Percentiles rank a stretch among this genome's conserved stretches.
phyloP scores from a whole-genome alignment of 92 coral and sea anemone species.

The Porites divaricata region DNA sequence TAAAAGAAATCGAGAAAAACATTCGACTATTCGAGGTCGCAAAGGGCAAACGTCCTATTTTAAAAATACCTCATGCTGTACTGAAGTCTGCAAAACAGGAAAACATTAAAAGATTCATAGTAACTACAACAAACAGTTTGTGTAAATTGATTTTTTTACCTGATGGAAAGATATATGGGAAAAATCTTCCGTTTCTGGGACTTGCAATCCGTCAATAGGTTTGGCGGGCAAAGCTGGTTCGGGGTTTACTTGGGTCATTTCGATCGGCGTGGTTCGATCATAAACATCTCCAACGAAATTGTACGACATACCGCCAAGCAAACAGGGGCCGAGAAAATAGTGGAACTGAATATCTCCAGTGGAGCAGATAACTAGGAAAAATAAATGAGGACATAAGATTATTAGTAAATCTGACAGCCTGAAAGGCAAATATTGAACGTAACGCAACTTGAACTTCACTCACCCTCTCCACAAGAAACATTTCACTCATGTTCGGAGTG shows the following conservation, averaged over 20 bases:
- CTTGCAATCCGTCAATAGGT: slow-evolving; percentile 11
- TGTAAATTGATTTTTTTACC: slow-evolving; percentile 21
- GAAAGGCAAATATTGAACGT: background rate
- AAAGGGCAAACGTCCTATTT: too few relatives aligned
- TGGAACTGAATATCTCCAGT: background rate
- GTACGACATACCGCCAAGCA: slow-evolving; percentile 36
- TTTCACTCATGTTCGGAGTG: too few relatives aligned
- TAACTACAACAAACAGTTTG: background rate
- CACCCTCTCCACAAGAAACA: background rate
- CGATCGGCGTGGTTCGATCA: slow-evolving; percentile 44
- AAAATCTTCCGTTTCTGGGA: slow-evolving; percentile 43
- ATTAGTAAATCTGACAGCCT: background rate
- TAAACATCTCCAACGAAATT: slow-evolving; percentile 23
- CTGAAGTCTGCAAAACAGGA: background rate
- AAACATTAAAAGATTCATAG: background rate
- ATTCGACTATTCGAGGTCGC: too few relatives aligned
- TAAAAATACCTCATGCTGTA: background rate
- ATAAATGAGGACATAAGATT: background rate
- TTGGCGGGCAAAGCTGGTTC: slow-evolving; percentile 30
- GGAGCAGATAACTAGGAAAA: background rate
- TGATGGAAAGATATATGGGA: slow-evolving; percentile 62
- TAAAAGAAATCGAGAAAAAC: background rate
- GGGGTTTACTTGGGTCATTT: slow-evolving; percentile 63
- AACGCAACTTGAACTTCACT: background rate
- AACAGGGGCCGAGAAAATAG: background rate